Conservation (phyloP, 1,140 invertebrate species). For the Cotesia chilonis region DNA sequence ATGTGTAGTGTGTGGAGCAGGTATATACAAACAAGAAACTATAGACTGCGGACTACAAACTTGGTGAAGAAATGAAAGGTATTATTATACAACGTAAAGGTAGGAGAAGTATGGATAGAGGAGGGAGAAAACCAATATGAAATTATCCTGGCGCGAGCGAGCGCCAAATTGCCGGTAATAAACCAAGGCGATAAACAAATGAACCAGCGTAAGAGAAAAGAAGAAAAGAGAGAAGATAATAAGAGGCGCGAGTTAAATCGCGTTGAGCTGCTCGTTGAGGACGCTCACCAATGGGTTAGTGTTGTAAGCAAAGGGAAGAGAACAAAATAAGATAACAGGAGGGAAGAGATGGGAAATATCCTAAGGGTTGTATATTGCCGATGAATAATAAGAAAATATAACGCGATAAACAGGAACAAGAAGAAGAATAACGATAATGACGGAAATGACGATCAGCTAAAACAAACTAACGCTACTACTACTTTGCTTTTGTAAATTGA, state of each 20-base stretch:
- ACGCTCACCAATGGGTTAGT: conserved; percentile 37
- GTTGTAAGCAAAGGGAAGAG: background rate
- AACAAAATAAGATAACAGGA: conserved; percentile 17
- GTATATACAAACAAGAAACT: background rate
- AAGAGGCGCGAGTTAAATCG: conserved; percentile 23
- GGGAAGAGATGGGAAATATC: conserved; percentile 18
- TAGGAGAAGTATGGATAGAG: conserved; percentile 18
- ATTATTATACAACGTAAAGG: conserved; percentile 29
- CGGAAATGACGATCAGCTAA: conserved; percentile 34
- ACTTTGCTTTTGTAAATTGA: conserved; percentile 28
- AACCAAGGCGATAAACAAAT: conserved; percentile 58
- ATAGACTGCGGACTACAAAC: conserved; percentile 1
- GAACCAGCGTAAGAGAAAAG: conserved; percentile 50
- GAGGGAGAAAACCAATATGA: conserved; percentile 57
- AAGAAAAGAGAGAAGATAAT: conserved; percentile 29
- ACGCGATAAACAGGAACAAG: conserved; percentile 3
- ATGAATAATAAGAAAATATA: conserved; percentile 21
- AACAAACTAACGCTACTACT: conserved; percentile 37
- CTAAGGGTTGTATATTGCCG: background rate
- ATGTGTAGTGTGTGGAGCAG: too few species aligned
- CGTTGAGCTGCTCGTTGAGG: background rate
- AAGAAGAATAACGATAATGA: conserved; percentile 39
- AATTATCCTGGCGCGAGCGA: conserved; percentile 54
- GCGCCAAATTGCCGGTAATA: conserved; percentile 58
- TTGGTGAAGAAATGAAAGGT: conserved; percentile 9